phyloP scores from a whole-genome alignment of 2,797 vertebrate species.

The Hippopotamyrus pictus region DNA sequence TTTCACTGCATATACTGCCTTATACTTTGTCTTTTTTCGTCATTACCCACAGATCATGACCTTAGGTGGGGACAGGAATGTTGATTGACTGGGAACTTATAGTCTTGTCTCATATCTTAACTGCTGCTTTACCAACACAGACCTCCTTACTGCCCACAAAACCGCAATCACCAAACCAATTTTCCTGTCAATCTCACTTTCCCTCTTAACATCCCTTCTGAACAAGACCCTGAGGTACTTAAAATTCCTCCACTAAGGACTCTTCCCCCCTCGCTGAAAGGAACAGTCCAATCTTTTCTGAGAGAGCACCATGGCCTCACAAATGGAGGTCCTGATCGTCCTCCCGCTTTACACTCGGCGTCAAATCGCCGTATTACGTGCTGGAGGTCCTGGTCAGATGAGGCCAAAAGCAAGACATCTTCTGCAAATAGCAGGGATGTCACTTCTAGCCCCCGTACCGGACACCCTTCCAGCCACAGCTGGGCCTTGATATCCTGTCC shows the following conservation, averaged over 20 bases:
- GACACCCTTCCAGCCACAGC: neutral
- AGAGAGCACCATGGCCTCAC: neutral
- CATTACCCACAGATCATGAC: neutral
- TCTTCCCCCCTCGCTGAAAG: neutral
- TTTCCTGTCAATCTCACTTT: neutral
- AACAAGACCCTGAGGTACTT: neutral
- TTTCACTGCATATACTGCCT: neutral
- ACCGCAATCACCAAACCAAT: neutral
- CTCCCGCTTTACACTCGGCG: neutral
- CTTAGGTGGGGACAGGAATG: neutral
- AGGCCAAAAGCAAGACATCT: neutral
- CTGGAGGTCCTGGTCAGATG: neutral
- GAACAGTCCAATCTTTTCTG: neutral
- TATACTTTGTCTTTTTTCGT: neutral
- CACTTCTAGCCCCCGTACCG: neutral
- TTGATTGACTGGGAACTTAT: neutral
- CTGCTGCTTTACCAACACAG: neutral
- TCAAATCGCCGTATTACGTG: neutral
- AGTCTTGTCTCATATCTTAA: neutral
- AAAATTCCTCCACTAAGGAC: neutral
- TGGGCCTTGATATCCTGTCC: neutral
- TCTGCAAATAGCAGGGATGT: constrained; percentile 1
- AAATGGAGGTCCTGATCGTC: neutral
- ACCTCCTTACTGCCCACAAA: neutral
- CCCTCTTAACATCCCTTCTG: neutral